Evolutionary conservation across 2,113 vertebrate genomes (phyloP).

Genomic region (Sphaerodactylus townsendi): DNA sequence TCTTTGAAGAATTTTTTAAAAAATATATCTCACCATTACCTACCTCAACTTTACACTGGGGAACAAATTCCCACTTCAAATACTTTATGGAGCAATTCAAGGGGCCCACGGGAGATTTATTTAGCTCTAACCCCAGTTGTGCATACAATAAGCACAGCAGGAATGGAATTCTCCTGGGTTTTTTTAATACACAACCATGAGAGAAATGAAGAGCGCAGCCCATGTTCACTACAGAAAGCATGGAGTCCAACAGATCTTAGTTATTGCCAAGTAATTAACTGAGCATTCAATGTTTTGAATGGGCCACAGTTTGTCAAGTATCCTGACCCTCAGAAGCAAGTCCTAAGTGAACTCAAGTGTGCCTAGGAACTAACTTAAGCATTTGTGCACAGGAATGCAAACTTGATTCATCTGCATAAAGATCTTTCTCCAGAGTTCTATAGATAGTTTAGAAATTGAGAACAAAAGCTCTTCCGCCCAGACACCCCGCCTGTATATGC

Average conservation of each 20-base stretch:
- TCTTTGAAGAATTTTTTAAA: neutral
- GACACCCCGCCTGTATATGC: too few species aligned
- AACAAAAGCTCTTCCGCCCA: too few species aligned
- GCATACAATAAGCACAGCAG: neutral
- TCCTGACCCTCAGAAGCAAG: neutral
- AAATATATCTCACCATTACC: too few species aligned
- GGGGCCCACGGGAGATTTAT: neutral
- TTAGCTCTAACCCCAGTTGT: neutral
- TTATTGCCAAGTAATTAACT: neutral
- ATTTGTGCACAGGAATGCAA: neutral
- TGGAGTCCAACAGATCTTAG: neutral
- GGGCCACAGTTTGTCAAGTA: neutral
- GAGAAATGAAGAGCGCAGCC: neutral
- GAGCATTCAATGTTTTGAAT: neutral
- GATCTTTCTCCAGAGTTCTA: neutral
- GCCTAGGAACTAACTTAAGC: too few species aligned
- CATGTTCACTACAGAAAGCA: neutral
- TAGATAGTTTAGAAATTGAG: neutral
- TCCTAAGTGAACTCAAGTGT: neutral
- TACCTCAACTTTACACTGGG: neutral
- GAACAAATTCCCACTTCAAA: neutral
- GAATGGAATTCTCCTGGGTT: neutral
- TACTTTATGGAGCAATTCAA: neutral
- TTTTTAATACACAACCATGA: neutral
- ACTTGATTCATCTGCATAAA: neutral